These are phyloP conservation scores for Pangasianodon hypophthalmus DNA, from an alignment of 2,113 vertebrate species.

Conservation along the genomic window DNA sequence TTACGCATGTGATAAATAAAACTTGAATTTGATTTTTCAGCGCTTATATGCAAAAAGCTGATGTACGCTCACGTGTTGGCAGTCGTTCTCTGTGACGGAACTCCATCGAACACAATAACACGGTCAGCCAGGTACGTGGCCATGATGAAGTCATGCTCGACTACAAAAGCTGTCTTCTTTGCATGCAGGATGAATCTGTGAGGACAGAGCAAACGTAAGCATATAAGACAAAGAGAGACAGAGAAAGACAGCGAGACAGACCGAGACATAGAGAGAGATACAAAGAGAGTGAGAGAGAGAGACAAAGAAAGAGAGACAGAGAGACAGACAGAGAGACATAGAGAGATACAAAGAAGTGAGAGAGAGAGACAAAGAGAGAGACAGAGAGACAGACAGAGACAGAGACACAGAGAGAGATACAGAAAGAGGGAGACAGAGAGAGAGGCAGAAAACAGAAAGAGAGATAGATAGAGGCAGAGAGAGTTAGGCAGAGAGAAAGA, in stretches of 20 bases:
- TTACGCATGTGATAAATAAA: too few relatives aligned
- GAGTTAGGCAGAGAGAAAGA: too few relatives aligned
- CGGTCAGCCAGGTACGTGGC: constrained; percentile 95
- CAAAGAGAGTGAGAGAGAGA: background rate
- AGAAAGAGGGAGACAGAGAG: background rate
- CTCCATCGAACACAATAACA: constrained; percentile 95
- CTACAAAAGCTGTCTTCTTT: constrained; percentile 97
- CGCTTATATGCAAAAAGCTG: background rate
- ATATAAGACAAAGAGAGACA: background rate
- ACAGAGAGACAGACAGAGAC: background rate
- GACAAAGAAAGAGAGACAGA: background rate
- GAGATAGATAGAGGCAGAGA: background rate
- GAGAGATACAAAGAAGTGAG: background rate
- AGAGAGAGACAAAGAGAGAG: background rate
- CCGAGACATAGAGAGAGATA: background rate
- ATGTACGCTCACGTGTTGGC: constrained; percentile 85
- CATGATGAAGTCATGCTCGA: constrained; percentile 99
- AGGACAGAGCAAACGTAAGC: background rate
- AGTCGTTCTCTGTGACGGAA: constrained; percentile 85
- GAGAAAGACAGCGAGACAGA: background rate
- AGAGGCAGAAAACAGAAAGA: background rate
- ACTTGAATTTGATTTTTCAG: too few relatives aligned
- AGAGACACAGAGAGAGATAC: background rate
- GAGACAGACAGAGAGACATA: background rate
- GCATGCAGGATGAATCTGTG: constrained; percentile 96